Conservation (phyloP, 2,113 vertebrate genomes). For the Poeciliopsis occidentalis region DNA sequence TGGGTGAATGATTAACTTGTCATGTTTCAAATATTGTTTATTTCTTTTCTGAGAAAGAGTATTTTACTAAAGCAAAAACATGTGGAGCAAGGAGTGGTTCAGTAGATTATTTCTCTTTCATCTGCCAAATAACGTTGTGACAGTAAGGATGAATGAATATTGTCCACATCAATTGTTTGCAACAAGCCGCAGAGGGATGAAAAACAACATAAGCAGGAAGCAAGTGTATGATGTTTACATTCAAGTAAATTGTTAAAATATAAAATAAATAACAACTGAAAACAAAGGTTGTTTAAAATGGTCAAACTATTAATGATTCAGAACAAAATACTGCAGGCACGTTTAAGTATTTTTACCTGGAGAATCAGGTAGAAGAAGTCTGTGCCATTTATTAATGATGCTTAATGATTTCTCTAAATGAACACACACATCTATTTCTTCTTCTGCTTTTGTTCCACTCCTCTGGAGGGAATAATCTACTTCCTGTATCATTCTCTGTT, state of each 20-base stretch:
- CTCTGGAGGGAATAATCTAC: too few relatives aligned
- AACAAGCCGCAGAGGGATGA: neutral
- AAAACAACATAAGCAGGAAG: neutral
- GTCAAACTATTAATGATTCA: too few relatives aligned
- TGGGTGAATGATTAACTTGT: conserved; percentile 39
- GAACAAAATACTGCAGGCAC: too few relatives aligned
- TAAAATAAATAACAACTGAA: neutral
- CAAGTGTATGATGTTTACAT: neutral
- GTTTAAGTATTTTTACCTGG: neutral
- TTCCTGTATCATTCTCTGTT: neutral
- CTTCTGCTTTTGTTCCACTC: neutral
- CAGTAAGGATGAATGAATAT: neutral
- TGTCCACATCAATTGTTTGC: conserved; percentile 1
- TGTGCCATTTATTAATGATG: neutral
- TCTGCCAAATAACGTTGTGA: neutral
- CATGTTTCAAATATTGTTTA: conserved; percentile 18
- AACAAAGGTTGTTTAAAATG: neutral
- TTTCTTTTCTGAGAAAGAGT: neutral
- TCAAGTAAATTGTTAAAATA: neutral
- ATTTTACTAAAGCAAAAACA: neutral
- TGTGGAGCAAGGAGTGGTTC: neutral
- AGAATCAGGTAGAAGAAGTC: neutral
- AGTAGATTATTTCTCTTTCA: neutral
- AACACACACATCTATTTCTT: neutral
- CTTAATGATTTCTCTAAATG: neutral